Percentiles rank a stretch among this genome's conserved stretches.
Conservation (phyloP, 2,797 vertebrate genomes). For the Cetoscarus ocellatus region DNA sequence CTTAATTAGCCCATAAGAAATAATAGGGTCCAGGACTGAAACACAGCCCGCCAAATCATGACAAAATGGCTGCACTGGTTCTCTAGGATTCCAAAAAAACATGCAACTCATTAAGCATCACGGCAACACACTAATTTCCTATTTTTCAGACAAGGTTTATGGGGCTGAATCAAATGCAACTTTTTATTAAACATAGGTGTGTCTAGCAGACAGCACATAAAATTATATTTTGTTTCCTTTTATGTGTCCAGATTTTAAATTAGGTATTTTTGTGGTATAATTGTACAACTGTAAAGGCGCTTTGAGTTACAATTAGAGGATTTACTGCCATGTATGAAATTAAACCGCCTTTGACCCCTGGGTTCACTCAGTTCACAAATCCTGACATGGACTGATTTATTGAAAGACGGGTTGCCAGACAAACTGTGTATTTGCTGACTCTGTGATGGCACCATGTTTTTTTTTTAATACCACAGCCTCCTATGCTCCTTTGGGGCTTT, state of each 20-base stretch:
- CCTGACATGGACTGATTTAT: constrained; percentile 81
- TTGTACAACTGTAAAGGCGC: constrained; percentile 80
- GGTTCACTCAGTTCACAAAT: constrained; percentile 82
- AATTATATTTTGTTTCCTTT: constrained; percentile 85
- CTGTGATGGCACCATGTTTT: constrained; percentile 76
- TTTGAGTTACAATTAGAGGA: constrained; percentile 85
- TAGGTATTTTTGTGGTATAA: constrained; percentile 81
- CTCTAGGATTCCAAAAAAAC: constrained; percentile 75
- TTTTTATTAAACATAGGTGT: constrained; percentile 86
- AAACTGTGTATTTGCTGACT: constrained; percentile 81
- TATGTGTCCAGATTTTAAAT: constrained; percentile 82
- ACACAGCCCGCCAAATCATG: constrained; percentile 80
- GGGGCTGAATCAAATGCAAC: constrained; percentile 73
- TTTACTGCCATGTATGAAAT: constrained; percentile 83
- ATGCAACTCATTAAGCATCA: constrained; percentile 79
- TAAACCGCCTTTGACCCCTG: constrained; percentile 84
- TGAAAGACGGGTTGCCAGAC: constrained; percentile 77
- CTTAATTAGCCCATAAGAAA: constrained; percentile 88
- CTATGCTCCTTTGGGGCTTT: constrained; percentile 75
- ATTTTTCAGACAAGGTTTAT: constrained; percentile 83
- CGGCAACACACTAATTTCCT: constrained; percentile 83
- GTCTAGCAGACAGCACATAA: constrained; percentile 83
- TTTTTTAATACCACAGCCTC: constrained; percentile 66
- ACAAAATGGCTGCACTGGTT: constrained; percentile 81
- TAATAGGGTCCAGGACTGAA: constrained; percentile 83